Evolutionary conservation across 2,113 vertebrate species (phyloP).

Genomic region (Sakesphorus luctuosus): DNA sequence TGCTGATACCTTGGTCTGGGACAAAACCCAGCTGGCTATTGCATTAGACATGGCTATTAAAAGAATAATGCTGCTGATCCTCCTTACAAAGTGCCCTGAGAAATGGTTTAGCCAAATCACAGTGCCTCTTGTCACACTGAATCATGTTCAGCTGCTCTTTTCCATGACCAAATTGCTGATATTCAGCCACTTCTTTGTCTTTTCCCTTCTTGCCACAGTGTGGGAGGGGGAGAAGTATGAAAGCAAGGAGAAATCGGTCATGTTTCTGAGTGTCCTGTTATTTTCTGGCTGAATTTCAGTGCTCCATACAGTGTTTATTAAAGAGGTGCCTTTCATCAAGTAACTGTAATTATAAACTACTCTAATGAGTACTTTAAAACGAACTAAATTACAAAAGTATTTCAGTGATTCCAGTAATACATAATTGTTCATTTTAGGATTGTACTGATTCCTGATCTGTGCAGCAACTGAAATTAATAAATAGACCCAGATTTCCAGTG

Average conservation of each 20-base stretch:
- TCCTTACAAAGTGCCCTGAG: constrained; percentile 73
- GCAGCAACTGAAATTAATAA: background rate
- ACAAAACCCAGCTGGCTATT: constrained; percentile 85
- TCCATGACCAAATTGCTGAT: constrained; percentile 54
- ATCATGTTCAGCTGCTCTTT: constrained; percentile 65
- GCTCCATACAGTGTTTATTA: background rate
- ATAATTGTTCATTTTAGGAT: background rate
- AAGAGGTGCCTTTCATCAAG: background rate
- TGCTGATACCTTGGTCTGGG: constrained; percentile 85
- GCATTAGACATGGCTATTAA: constrained; percentile 95
- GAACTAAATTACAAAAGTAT: background rate
- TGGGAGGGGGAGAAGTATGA: background rate
- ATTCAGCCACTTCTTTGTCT: constrained; percentile 21
- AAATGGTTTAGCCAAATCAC: constrained; percentile 77
- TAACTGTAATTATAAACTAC: background rate
- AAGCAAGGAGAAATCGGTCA: background rate
- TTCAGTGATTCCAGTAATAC: background rate
- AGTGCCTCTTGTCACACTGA: constrained; percentile 76
- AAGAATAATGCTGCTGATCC: constrained; percentile 83
- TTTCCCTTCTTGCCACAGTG: background rate
- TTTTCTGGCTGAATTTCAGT: background rate
- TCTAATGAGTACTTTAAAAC: background rate
- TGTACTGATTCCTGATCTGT: background rate
- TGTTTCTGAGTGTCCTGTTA: background rate
- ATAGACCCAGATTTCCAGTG: background rate